Evolutionary conservation across 2,797 vertebrate species (phyloP).

Genomic region (Argya squamiceps): DNA sequence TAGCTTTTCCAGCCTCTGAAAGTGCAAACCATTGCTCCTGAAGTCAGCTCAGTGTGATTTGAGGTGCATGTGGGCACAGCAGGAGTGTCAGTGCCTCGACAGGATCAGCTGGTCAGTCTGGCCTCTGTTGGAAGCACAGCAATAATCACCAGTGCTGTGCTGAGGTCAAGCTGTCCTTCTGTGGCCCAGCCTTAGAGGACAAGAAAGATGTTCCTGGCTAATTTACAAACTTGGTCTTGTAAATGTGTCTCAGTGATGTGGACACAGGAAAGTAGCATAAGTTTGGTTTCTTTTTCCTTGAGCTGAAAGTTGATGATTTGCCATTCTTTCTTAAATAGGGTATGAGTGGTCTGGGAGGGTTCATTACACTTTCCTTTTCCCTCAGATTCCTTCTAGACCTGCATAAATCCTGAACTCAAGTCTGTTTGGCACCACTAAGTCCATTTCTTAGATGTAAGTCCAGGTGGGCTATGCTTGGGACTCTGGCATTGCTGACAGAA

Average conservation of each 20-base stretch:
- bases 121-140: not conserved
- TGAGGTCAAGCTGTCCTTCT: not conserved
- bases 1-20: not conserved
- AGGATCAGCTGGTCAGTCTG: not conserved
- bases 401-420: not conserved
- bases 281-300: not conserved
- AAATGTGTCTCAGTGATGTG: not conserved
- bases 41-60: fast-evolving
- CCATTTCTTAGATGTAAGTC: not conserved
- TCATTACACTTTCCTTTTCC: not conserved
- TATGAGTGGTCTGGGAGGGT: not conserved
- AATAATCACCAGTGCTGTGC: fast-evolving
- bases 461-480: not conserved
- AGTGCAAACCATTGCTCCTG: not conserved
- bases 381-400: not conserved
- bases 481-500: not conserved
- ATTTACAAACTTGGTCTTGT: not conserved
- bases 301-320: not conserved
- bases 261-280: not conserved
- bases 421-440: not conserved
- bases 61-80: not conserved
- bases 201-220: not conserved
- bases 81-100: not conserved
- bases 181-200: not conserved
- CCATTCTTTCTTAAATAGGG: not conserved